Base-by-base conservation (phyloP, 1,140 invertebrate species). In the Acromyrmex heyeri region DNA sequence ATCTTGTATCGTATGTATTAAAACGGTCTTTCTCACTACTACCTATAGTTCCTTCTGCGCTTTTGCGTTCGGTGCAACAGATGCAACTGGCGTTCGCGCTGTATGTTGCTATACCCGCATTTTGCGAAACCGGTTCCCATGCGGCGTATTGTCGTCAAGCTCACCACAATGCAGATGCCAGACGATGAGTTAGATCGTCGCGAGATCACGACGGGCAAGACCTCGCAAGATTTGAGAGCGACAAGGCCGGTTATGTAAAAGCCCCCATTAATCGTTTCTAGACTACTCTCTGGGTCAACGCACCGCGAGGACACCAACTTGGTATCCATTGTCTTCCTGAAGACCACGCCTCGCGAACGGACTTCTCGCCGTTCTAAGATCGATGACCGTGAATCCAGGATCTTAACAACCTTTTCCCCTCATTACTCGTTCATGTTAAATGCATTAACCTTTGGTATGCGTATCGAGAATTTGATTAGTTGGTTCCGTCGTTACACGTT, bases 211-310 rank as follows among this genome's bases (percentile, higher is more conserved):
- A 55, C 24, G 27, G 50, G 57, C 48, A 24, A 64, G 27, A 75
- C 38, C 53, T 53, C 16, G 59, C 18, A 3, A 44, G 62, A 65
- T 81, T 90, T 48, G 81, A 76, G 57, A 88, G 86, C 77, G 50
- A 38, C 73, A 87, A 87, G 88, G 86, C 88, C 86, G 86, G 86
- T 90, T 90, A 87, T 90, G 89, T 89, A 90, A 90, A 90, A 69
- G 79, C 75, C 48, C 55, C 72, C 79, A 85, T 89, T 90, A 87
- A 90, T 90, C 88, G 73, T 70, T 85, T 59, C 67, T 61, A 75
- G 55, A 85, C 67, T 64, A 38, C 65, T 90, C 89, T 90, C 82
- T 90, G 88, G 88, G 86, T 90, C 86, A 90, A 90, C 86, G 89
- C 86, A 86, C 85, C 70, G 88, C 76, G 89, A 88, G 86, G 82